Conservation (phyloP, 1,140 invertebrate species). For the Calosoma granatense region DNA sequence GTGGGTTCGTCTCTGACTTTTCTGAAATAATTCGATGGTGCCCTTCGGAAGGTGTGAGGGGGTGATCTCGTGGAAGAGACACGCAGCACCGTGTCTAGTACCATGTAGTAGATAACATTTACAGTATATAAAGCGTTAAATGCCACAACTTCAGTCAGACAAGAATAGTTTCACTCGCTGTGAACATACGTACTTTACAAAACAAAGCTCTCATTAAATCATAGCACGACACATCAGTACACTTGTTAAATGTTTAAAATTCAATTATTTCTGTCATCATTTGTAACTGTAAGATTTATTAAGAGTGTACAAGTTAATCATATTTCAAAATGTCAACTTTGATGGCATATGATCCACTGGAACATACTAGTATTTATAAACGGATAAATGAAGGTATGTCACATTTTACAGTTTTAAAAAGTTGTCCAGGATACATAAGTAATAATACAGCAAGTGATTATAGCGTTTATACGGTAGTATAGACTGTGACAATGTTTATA, state of each 20-base stretch:
- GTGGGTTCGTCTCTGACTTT: background rate
- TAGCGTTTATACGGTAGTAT: too few relatives aligned
- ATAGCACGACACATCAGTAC: background rate
- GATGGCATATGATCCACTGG: slow-evolving; percentile 42
- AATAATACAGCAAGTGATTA: too few relatives aligned
- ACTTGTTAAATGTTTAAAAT: too few relatives aligned
- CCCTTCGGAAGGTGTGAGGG: background rate
- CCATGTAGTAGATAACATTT: slow-evolving; percentile 2
- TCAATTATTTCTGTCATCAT: too few relatives aligned
- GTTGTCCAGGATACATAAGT: background rate
- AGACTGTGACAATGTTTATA: too few relatives aligned
- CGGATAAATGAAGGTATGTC: slow-evolving; percentile 40
- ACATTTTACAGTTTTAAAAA: background rate
- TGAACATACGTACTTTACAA: background rate
- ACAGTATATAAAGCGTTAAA: slow-evolving; percentile 2
- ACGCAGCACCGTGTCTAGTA: slow-evolving; percentile 1
- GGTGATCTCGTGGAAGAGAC: background rate
- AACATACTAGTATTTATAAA: slow-evolving; percentile 56
- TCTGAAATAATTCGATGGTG: too few relatives aligned
- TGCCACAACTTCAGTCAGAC: background rate
- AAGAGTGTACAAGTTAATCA: too few relatives aligned
- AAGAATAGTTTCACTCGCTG: background rate
- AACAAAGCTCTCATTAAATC: background rate
- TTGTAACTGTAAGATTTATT: too few relatives aligned
- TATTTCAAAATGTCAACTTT: background rate